Base-by-base conservation (phyloP, 1,140 invertebrate species). In the Anastrepha ludens region DNA sequence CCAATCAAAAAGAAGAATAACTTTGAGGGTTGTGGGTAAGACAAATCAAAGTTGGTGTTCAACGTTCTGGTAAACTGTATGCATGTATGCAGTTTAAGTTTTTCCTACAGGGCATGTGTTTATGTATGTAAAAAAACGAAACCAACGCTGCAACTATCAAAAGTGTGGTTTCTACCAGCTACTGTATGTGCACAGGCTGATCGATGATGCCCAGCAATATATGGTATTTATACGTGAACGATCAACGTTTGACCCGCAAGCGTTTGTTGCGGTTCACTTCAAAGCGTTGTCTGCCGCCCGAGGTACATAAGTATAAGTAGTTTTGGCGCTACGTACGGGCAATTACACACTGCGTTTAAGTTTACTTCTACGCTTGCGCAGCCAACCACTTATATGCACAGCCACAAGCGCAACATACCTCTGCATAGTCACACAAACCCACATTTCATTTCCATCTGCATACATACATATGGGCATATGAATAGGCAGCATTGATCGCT, bases 261-360 rank as follows among this genome's bases (percentile, higher is more conserved):
- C 74, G 17, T 81, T 81, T 81, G 17, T 81, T 81, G 74, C 74
- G 74, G 74, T 81, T 20, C 74, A 81, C 74, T 55, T 81, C 74
- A 81, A 81, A 81, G 50, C 74, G 74, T 17, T 81, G 17, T 8
- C 50, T 50, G n/a, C n/a, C 50, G 74, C 74, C 74, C 8, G 74
- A 81, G 50, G 50, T 55, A 17, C 50, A 55, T 81, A 81, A 55
- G 60, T 62, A 62, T 62, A 55, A 55, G 74, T 81, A 81, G 44
- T 81, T 81, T n/a, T 55, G n/a, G 74, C 74, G 50, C 44, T 55
- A 47, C 44, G 17, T 55, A 55, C 9, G 47, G 74, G n/a, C 74
- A 81, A 50, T 81, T 81, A 81, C 47, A 2, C 41, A 15, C 29
- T 74, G n/a, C 70, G 44, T 74, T 74, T 74, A 74, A 74, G 70